These are phyloP conservation scores for Cassiopea xamachana DNA, from an alignment of 30 jellyfish, hydroid and myxozoan species.

Conservation along the genomic window DNA sequence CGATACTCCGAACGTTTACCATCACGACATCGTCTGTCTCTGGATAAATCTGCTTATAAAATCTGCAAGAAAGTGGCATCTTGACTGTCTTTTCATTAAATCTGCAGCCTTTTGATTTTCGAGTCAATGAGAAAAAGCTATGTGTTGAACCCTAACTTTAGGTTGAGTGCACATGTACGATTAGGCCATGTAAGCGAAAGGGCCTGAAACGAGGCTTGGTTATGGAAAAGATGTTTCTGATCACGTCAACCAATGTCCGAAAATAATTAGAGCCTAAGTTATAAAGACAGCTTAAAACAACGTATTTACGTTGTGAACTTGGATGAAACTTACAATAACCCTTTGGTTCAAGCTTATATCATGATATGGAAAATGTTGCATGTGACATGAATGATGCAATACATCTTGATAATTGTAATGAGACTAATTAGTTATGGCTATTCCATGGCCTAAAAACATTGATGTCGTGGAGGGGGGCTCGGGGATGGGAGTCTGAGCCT, in stretches of 20 bases:
- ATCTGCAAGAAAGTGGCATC: constrained; percentile 89
- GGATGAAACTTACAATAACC: too few species aligned
- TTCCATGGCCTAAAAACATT: too few species aligned
- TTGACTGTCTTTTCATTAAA: constrained; percentile 18
- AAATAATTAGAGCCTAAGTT: too few species aligned
- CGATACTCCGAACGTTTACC: constrained; percentile 94
- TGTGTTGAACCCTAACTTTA: neutral
- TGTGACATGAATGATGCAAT: neutral
- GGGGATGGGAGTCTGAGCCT: too few species aligned
- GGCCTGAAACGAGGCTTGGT: constrained; percentile 10
- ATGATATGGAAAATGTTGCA: neutral
- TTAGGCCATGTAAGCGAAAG: constrained; percentile 7
- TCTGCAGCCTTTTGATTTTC: neutral
- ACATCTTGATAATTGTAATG: neutral
- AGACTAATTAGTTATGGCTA: neutral
- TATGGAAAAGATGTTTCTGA: too few species aligned
- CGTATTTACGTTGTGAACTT: too few species aligned
- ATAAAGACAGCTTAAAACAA: too few species aligned
- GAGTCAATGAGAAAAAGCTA: neutral
- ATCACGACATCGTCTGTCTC: constrained; percentile 96
- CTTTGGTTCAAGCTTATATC: neutral
- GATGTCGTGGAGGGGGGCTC: too few species aligned
- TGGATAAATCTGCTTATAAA: constrained; percentile 84
- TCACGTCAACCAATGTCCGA: too few species aligned
- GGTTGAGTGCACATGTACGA: neutral